These are phyloP conservation scores for Callosobruchus maculatus DNA, from an alignment of 2,888 invertebrate species.

Conservation along the genomic window DNA sequence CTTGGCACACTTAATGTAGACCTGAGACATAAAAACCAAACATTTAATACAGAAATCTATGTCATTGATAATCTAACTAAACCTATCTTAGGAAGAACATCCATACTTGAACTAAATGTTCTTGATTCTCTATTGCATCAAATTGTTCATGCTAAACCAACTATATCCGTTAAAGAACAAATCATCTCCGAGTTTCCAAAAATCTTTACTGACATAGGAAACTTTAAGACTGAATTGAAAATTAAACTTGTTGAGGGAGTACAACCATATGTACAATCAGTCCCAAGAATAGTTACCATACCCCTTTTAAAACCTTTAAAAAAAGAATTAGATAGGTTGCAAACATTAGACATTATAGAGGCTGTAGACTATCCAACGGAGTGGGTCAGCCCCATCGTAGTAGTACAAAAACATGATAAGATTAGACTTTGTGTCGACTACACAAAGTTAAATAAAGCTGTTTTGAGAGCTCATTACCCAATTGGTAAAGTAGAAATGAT, in stretches of 20 bases:
- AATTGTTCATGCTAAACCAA: background rate
- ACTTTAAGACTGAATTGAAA: constrained; percentile 14
- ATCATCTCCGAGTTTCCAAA: constrained; percentile 7
- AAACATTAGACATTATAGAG: constrained; percentile 18
- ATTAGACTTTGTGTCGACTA: constrained; percentile 21
- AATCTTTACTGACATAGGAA: constrained; percentile 12
- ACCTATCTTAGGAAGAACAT: constrained; percentile 6
- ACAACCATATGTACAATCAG: constrained; percentile 15
- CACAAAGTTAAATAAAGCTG: constrained; percentile 19
- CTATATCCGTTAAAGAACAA: background rate
- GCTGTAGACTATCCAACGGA: constrained; percentile 13
- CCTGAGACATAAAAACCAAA: constrained; percentile 1
- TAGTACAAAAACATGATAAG: constrained; percentile 15
- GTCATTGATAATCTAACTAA: constrained; percentile 4
- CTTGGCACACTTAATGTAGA: background rate
- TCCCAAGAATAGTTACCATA: constrained; percentile 19
- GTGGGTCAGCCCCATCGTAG: constrained; percentile 19
- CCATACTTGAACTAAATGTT: background rate
- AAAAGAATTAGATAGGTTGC: constrained; percentile 15
- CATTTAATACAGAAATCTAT: constrained; percentile 6
- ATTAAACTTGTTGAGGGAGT: constrained; percentile 11
- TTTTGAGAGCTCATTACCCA: constrained; percentile 24
- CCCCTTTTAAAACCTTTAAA: constrained; percentile 22
- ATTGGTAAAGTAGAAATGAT: constrained; percentile 30
- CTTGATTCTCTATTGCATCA: constrained; percentile 1